These are phyloP conservation scores for Callimorpha dominula DNA, from an alignment of 2,888 invertebrate species.

Conservation along the genomic window DNA sequence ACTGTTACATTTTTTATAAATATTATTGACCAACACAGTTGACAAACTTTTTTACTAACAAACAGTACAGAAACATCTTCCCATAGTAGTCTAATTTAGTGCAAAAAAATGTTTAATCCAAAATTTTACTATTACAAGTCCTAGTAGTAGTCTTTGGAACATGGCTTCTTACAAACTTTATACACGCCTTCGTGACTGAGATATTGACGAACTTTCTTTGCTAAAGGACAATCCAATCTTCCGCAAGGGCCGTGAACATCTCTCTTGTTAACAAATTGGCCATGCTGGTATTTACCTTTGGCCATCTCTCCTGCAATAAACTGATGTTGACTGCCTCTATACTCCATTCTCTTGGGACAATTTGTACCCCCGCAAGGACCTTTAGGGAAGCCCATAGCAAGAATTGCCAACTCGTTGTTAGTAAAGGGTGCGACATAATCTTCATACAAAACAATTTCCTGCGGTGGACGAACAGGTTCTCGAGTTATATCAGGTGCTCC, in stretches of 20 bases:
- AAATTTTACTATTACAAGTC: conserved; percentile 1
- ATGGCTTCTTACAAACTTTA: conserved; percentile 79
- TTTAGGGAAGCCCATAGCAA: conserved; percentile 84
- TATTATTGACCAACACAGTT: background rate
- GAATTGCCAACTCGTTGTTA: conserved; percentile 73
- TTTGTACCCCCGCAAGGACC: conserved; percentile 84
- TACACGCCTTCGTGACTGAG: conserved; percentile 77
- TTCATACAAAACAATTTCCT: conserved; percentile 68
- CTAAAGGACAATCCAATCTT: conserved; percentile 79
- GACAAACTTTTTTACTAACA: background rate
- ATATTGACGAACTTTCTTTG: conserved; percentile 75
- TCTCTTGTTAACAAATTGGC: conserved; percentile 79
- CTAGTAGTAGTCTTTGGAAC: conserved; percentile 75
- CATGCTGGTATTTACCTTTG: conserved; percentile 79
- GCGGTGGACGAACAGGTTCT: conserved; percentile 71
- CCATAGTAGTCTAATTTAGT: too few species aligned
- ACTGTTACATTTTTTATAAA: background rate
- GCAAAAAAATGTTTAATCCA: background rate
- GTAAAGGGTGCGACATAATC: conserved; percentile 80
- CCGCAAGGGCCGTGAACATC: conserved; percentile 83
- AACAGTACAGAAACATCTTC: background rate
- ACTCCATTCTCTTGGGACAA: conserved; percentile 80
- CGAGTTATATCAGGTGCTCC: conserved; percentile 78
- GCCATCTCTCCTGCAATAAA: conserved; percentile 76
- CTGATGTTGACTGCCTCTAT: conserved; percentile 79